Conservation (phyloP, 2,113 vertebrate species). For the Cyphomyrus discorhynchus region DNA sequence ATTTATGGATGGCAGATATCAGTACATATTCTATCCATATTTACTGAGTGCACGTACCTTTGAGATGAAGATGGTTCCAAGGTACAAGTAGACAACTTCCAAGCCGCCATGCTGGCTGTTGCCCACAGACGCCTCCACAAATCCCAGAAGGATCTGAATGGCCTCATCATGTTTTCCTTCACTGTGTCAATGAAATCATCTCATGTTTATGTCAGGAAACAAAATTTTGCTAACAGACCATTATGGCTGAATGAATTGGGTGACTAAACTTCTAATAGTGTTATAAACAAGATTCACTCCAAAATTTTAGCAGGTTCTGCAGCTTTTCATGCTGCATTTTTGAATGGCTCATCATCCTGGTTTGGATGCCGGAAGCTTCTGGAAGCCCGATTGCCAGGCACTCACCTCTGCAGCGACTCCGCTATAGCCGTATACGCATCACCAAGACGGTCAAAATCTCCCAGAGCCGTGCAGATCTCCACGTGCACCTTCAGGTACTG, state of each 20-base stretch:
- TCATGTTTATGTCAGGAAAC: not conserved
- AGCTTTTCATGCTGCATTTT: not conserved
- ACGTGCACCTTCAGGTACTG: conserved; percentile 46
- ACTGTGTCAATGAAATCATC: conserved; percentile 29
- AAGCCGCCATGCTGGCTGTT: conserved; percentile 27
- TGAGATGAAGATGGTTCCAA: conserved; percentile 42
- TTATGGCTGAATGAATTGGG: not conserved
- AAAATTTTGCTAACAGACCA: not conserved
- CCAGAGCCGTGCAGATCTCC: conserved; percentile 35
- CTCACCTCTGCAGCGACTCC: conserved; percentile 46
- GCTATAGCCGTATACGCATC: conserved; percentile 45
- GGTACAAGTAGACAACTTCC: conserved; percentile 35
- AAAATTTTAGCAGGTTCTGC: not conserved
- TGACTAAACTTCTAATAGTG: not conserved
- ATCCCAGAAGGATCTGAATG: conserved; percentile 42
- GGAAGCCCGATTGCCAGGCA: not conserved
- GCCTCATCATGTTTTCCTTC: conserved; percentile 40
- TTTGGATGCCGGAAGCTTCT: not conserved
- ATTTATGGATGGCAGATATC: not conserved
- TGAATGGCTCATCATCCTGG: not conserved
- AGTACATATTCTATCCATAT: not conserved
- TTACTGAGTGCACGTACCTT: conserved; percentile 36
- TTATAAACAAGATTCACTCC: not conserved
- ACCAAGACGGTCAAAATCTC: conserved; percentile 34
- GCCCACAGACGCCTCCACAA: conserved; percentile 32